These are phyloP conservation scores for Microtus richardsoni DNA, from an alignment of 2,113 vertebrate species.

Conservation along the genomic window DNA sequence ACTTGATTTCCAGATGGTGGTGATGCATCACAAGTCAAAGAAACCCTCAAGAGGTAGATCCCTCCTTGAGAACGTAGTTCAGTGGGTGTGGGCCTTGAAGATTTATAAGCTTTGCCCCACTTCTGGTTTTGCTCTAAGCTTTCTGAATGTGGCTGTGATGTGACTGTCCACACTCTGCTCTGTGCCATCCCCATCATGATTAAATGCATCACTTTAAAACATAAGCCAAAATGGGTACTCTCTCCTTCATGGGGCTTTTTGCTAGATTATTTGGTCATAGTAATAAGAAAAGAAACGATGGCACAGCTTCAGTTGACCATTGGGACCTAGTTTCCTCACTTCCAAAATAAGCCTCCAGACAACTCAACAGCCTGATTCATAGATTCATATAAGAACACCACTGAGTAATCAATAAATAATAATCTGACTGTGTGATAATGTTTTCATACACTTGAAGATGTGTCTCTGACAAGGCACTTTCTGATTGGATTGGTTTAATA, in stretches of 20 bases:
- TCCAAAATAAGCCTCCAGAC: neutral
- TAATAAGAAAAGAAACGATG: neutral
- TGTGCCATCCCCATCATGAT: neutral
- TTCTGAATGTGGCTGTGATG: accelerated
- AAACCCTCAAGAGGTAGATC: neutral
- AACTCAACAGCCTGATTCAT: neutral
- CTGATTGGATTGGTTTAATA: neutral
- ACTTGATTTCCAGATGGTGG: neutral
- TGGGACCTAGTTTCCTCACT: neutral
- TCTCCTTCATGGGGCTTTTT: neutral
- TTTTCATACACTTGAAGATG: neutral
- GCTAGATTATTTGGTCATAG: neutral
- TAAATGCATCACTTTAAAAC: neutral
- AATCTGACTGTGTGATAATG: neutral
- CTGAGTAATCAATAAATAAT: neutral
- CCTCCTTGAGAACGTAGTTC: neutral
- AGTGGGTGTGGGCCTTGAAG: neutral
- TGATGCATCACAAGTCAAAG: neutral
- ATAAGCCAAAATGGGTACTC: neutral
- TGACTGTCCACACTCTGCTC: neutral
- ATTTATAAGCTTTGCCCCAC: neutral
- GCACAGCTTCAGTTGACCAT: neutral
- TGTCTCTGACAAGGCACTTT: neutral
- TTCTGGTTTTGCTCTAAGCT: too few relatives aligned
- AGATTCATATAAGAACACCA: neutral